Base-by-base conservation (phyloP, 2,113 vertebrate species). In the Sphyrna mokarran region DNA sequence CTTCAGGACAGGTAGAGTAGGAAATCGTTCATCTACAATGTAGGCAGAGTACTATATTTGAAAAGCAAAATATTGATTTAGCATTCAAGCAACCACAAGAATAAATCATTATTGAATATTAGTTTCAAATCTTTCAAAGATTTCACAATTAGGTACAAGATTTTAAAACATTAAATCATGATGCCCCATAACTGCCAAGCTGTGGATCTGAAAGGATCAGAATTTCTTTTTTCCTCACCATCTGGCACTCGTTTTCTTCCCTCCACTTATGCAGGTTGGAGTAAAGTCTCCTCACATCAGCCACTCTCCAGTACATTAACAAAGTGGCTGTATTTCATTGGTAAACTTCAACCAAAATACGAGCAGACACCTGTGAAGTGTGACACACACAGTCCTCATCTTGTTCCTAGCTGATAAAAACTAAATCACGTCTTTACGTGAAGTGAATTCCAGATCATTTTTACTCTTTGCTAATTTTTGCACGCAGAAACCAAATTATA, bases 21-120 rank as follows among this genome's bases (percentile, higher is more conserved):
- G 98, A 91, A 98, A 97, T 14, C 98, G 98, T 96, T 99, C 98
- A 0, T 99, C 98, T 97, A 99, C 86, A 96, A 99, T 95, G 96
- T 98, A 99, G 7, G 98, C 97, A 0, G 98, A 99, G 96, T 97
- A 97, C 98, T 99, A 72, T 20, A 95, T 72, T 76, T 48, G 69
- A 95, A 95, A 95, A 48, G 70, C 14, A 29, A 95, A 90, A 90
- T 90, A 89, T 58, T 94, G 11, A 43, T 69, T 95, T 72, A 72
- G 94, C 54, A 72, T 76, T 95, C 94, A 33, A 33, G 23, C 69
- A 95, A 16, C 16, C 37, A 13, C 37, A 72, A 72, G 69, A 14
- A 72, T 40, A 26, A 29, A 33, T 94, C 63, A 40, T 13, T 70
- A 72, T 1, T 72, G 1, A 72, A 95, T 48, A 72, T 48, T 48